phyloP scores from a whole-genome alignment of 2,888 invertebrate species.

The Brenthis hecate region DNA sequence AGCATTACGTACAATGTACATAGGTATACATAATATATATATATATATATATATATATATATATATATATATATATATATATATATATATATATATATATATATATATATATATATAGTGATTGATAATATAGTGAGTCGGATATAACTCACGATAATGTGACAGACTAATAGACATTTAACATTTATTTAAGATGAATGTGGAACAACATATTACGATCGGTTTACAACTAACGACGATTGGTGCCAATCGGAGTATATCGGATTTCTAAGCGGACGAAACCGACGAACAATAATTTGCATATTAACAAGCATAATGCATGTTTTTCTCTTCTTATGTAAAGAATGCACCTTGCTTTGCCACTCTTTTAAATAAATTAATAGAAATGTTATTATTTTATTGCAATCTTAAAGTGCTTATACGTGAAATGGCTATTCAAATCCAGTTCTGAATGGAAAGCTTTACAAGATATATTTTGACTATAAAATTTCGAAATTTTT shows the following conservation, averaged over 20 bases:
- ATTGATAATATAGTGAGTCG: background rate
- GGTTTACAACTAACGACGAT: constrained; percentile 11
- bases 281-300: constrained; percentile 12
- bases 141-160: background rate
- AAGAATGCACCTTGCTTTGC: background rate
- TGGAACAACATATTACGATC: constrained; percentile 11
- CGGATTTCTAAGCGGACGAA: constrained; percentile 21
- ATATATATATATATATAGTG: too few relatives aligned
- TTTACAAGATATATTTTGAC: background rate
- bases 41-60: too few relatives aligned
- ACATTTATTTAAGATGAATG: background rate
- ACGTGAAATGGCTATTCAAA: constrained; percentile 1
- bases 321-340: constrained; percentile 4
- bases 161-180: background rate
- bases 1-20: too few relatives aligned
- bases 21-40: too few relatives aligned
- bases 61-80: too few relatives aligned
- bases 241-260: constrained; percentile 17
- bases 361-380: constrained; percentile 9
- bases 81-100: too few relatives aligned
- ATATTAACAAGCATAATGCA: constrained; percentile 10
- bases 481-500: too few relatives aligned
- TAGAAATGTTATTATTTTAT: constrained; percentile 9
- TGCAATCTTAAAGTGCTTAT: constrained; percentile 1
- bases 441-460: constrained; percentile 13